Base-by-base conservation (phyloP, 2,797 vertebrate species). In the Clangula hyemalis region DNA sequence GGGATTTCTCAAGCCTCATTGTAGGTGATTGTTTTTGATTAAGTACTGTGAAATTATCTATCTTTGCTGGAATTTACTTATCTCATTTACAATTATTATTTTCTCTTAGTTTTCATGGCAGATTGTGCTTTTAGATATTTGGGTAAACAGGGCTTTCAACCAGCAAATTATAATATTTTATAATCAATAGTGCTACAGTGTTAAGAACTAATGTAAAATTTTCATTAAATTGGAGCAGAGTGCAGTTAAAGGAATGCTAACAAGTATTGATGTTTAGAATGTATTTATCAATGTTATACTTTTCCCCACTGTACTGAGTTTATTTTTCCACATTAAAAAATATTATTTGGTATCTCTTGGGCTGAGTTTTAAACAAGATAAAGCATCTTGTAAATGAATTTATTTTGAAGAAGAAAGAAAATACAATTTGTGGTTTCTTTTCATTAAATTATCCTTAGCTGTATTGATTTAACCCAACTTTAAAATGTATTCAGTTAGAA, bases 251-350 rank as follows among this genome's bases (percentile, higher is more conserved):
- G 97, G 97, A 97, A 98, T 98, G 98, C 98, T 98, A 99, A 98
- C 97, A 95, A 98, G 97, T 98, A 99, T 98, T 95, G 98, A 99
- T 97, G 97, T 98, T 96, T 97, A 97, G 94, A 98, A 98, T 98
- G 98, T 98, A 98, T 98, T 98, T 98, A 98, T 98, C 98, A 98
- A 91, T 98, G 97, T 98, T 97, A 97, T 98, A 98, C 98, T 98
- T 98, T 95, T 96, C 98, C 97, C 94, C 96, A 97, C 96, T 93
- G 69, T 76, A 94, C 72, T 14, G 43, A 96, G 82, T 96, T 97
- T 97, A 95, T 97, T 97, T 96, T 94, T 97, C 91, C 82, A 92
- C 70, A 77, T 95, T 91, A 94, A 93, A 95, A 95, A 96, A 97
- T 85, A 91, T 95, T 94, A 89, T 85, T 83, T 94, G 79, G 49